Conservation (phyloP, 2,888 invertebrate genomes). For the Hypolimnas misippus region DNA sequence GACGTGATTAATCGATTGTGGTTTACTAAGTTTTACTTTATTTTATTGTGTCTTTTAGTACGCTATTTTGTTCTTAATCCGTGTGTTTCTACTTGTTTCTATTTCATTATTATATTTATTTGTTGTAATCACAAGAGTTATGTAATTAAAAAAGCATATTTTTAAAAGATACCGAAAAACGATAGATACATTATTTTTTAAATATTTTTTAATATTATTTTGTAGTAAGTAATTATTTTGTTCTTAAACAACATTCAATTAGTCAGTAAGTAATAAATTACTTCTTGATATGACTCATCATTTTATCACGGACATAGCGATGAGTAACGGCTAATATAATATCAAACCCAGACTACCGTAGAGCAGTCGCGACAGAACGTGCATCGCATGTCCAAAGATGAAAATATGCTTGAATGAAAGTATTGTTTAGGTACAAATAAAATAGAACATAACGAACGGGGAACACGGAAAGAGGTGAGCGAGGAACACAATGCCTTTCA, state of each 20-base stretch:
- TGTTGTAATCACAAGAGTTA: too few species aligned
- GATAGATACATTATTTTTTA: too few species aligned
- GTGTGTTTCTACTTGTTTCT: not conserved
- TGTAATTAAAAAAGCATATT: too few species aligned
- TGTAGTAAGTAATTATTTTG: too few species aligned
- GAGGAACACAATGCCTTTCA: conserved; percentile 70
- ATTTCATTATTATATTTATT: not conserved
- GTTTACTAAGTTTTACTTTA: conserved; percentile 1
- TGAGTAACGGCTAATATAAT: not conserved
- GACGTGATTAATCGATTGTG: conserved; percentile 63
- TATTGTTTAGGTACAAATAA: conserved; percentile 73
- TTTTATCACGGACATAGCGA: not conserved
- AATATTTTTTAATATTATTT: too few species aligned
- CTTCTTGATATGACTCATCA: not conserved
- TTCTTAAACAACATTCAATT: too few species aligned
- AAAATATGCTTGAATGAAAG: conserved; percentile 69
- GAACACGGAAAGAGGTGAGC: conserved; percentile 61
- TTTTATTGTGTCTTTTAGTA: not conserved
- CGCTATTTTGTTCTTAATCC: not conserved
- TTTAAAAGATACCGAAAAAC: too few species aligned
- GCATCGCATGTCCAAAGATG: conserved; percentile 72
- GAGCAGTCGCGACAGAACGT: conserved; percentile 68
- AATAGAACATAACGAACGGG: conserved; percentile 65
- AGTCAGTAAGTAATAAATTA: not conserved
- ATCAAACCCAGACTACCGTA: conserved; percentile 50